phyloP scores from a whole-genome alignment of 2,888 invertebrate species.

The Chromoteleia sp. region DNA sequence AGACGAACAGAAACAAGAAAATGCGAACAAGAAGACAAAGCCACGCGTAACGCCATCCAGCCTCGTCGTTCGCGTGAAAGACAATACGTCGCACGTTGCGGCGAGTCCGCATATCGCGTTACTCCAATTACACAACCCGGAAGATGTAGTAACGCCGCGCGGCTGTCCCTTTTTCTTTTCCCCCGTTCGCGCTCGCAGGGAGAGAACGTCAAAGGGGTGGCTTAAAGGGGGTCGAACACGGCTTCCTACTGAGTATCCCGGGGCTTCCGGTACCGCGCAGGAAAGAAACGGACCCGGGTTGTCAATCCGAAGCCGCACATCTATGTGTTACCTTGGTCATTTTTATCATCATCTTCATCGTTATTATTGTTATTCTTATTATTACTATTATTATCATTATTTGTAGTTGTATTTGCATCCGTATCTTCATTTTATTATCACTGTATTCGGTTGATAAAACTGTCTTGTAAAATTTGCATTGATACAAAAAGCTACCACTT shows the following conservation, averaged over 20 bases:
- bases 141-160: conserved; percentile 63
- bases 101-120: conserved; percentile 72
- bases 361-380: too few relatives aligned
- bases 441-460: too few relatives aligned
- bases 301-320: conserved; percentile 49
- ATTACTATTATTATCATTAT: too few relatives aligned
- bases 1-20: neutral
- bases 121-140: conserved; percentile 70
- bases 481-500: too few relatives aligned
- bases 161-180: neutral
- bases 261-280: conserved; percentile 60
- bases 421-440: too few relatives aligned
- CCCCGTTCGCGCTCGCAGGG: conserved; percentile 7
- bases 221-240: conserved; percentile 46
- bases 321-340: too few relatives aligned
- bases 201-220: conserved; percentile 35
- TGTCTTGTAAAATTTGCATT: too few relatives aligned
- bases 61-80: conserved; percentile 44
- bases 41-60: conserved; percentile 45
- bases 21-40: conserved; percentile 24
- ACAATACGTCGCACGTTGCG: conserved; percentile 65
- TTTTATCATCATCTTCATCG: too few relatives aligned
- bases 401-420: too few relatives aligned
- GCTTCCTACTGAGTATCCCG: conserved; percentile 63
- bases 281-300: conserved; percentile 23